These are phyloP conservation scores for Campaea margaritaria DNA, from an alignment of 2,888 invertebrate species.

Conservation along the genomic window DNA sequence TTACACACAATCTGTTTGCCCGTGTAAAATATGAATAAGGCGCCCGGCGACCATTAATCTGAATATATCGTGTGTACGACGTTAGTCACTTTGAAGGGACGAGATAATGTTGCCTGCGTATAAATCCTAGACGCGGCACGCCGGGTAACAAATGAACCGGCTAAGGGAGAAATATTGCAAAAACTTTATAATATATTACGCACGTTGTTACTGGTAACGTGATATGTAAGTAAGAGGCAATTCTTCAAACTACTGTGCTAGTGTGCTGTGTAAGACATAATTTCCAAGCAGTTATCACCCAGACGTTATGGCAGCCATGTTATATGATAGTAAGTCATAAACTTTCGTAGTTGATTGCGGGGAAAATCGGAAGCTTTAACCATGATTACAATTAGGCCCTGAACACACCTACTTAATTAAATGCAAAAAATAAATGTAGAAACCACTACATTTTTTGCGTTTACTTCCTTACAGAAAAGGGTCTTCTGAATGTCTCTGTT, in stretches of 20 bases:
- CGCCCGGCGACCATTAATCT: constrained; percentile 68
- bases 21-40: constrained; percentile 80
- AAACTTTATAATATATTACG: constrained; percentile 72
- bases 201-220: constrained; percentile 67
- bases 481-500: too few relatives aligned
- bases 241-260: constrained; percentile 27
- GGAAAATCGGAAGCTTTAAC: neutral
- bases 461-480: too few relatives aligned
- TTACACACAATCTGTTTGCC: constrained; percentile 78
- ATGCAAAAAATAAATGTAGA: too few relatives aligned
- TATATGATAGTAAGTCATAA: too few relatives aligned
- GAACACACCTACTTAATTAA: too few relatives aligned
- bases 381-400: too few relatives aligned
- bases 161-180: constrained; percentile 77
- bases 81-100: constrained; percentile 75
- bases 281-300: too few relatives aligned
- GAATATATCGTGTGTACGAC: constrained; percentile 61
- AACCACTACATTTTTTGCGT: too few relatives aligned
- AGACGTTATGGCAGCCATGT: too few relatives aligned
- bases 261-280: too few relatives aligned
- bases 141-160: constrained; percentile 73
- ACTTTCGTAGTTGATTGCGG: neutral
- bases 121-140: constrained; percentile 72
- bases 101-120: constrained; percentile 79
- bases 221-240: constrained; percentile 46